Evolutionary conservation across 2,797 vertebrate species (phyloP).

Genomic region (Sphenopsis melanotis): DNA sequence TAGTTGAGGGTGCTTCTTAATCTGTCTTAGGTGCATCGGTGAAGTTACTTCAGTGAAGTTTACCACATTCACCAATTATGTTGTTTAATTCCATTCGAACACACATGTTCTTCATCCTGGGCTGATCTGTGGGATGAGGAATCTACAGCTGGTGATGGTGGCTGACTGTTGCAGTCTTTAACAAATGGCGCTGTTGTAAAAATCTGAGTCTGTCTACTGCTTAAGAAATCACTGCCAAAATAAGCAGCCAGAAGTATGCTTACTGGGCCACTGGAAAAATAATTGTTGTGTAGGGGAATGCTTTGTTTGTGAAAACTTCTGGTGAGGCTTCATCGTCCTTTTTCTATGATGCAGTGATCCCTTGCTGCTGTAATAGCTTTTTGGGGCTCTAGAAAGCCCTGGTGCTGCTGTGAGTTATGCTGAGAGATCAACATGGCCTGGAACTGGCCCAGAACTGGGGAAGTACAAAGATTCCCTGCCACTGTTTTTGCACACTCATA

Average conservation of each 20-base stretch:
- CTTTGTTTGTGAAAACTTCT: constrained; percentile 13
- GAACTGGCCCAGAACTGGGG: constrained; percentile 1
- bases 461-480: neutral
- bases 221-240: constrained; percentile 41
- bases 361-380: constrained; percentile 34
- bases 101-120: neutral
- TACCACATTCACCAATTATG: neutral
- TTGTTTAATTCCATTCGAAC: neutral
- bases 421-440: constrained; percentile 18
- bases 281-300: neutral
- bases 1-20: neutral
- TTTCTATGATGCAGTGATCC: neutral
- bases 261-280: neutral
- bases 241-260: neutral
- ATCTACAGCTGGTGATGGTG: neutral
- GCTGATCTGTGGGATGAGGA: neutral
- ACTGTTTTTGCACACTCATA: constrained; percentile 23
- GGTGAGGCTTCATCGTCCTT: constrained; percentile 2
- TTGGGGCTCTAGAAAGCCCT: constrained; percentile 6
- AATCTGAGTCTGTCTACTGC: neutral
- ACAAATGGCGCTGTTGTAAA: neutral
- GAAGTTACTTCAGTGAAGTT: neutral
- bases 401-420: constrained; percentile 46
- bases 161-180: neutral
- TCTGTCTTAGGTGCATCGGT: neutral